Conservation (phyloP, 1,140 invertebrate genomes). For the Drosophila miranda region DNA sequence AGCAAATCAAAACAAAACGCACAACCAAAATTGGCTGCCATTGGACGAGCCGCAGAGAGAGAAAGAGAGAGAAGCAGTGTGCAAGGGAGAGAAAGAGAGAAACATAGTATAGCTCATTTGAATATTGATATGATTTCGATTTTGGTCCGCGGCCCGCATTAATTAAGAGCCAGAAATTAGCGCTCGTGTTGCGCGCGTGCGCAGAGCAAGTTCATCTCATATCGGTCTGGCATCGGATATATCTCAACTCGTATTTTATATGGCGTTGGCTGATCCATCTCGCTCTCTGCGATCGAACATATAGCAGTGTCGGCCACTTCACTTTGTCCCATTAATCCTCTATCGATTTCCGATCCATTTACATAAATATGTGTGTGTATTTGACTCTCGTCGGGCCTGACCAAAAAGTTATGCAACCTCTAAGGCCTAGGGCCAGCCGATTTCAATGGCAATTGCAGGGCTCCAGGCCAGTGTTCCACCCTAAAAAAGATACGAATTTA, state of each 20-base stretch:
- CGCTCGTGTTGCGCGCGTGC: conserved; percentile 50
- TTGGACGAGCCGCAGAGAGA: too few species aligned
- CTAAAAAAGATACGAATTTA: too few species aligned
- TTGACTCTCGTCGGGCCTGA: too few species aligned
- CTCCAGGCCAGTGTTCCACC: too few species aligned
- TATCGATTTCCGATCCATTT: conserved; percentile 39
- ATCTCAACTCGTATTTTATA: too few species aligned
- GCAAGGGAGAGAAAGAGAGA: too few species aligned
- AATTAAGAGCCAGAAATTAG: conserved; percentile 47
- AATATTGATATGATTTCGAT: conserved; percentile 55
- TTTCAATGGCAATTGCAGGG: too few species aligned
- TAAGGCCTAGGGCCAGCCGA: too few species aligned
- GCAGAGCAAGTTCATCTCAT: conserved; percentile 24
- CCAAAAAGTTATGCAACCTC: too few species aligned
- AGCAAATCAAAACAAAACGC: conserved; percentile 35
- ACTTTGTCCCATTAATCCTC: conserved; percentile 34
- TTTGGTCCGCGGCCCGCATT: conserved; percentile 33
- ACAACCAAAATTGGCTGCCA: conserved; percentile 12
- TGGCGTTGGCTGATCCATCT: background rate
- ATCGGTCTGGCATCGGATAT: conserved; percentile 3
- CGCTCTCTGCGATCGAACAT: conserved; percentile 7
- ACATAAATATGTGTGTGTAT: background rate
- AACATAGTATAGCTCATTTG: conserved; percentile 25
- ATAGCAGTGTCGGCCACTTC: conserved; percentile 14
- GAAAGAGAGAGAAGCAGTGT: background rate